A percentile compares a stretch with the other conserved stretches of the same genome.
Evolutionary conservation across 2,888 invertebrate genomes (phyloP).

Genomic region (Limnephilus rhombicus): DNA sequence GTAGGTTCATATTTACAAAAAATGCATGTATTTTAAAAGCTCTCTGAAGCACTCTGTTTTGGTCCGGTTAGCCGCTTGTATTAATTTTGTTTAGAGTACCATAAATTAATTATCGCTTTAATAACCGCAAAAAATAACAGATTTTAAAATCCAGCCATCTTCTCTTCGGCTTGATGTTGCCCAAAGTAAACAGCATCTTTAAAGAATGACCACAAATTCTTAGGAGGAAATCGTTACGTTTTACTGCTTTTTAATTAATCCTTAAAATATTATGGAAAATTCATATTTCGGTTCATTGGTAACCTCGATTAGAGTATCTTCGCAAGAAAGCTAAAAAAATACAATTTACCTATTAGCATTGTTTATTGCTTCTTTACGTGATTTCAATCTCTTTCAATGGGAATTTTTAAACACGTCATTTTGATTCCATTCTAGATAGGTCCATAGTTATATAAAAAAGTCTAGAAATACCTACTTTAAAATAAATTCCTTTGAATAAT

Average conservation of each 20-base stretch:
- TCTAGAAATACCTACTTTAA: too few relatives aligned
- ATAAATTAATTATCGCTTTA: conserved; percentile 44
- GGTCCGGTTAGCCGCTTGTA: conserved; percentile 2
- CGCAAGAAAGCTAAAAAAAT: too few relatives aligned
- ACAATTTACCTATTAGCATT: too few relatives aligned
- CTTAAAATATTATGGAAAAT: neutral
- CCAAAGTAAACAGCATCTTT: conserved; percentile 18
- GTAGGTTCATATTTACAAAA: neutral
- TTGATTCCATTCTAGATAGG: too few relatives aligned
- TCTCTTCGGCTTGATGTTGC: conserved; percentile 17
- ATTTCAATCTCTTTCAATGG: too few relatives aligned
- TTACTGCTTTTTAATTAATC: conserved; percentile 18
- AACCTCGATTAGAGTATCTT: neutral
- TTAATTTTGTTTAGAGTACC: conserved; percentile 38
- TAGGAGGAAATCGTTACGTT: conserved; percentile 12
- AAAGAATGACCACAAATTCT: conserved; percentile 35
- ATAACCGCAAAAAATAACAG: conserved; percentile 35
- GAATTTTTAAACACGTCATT: too few relatives aligned
- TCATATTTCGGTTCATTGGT: neutral
- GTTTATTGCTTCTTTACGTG: too few relatives aligned
- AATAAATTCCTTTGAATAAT: too few relatives aligned
- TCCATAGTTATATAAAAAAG: too few relatives aligned
- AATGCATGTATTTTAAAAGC: conserved; percentile 2
- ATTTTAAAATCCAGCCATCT: conserved; percentile 20
- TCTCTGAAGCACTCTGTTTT: conserved; percentile 10